Conservation (phyloP, 2,113 vertebrate genomes). For the Gymnobelideus leadbeateri region DNA sequence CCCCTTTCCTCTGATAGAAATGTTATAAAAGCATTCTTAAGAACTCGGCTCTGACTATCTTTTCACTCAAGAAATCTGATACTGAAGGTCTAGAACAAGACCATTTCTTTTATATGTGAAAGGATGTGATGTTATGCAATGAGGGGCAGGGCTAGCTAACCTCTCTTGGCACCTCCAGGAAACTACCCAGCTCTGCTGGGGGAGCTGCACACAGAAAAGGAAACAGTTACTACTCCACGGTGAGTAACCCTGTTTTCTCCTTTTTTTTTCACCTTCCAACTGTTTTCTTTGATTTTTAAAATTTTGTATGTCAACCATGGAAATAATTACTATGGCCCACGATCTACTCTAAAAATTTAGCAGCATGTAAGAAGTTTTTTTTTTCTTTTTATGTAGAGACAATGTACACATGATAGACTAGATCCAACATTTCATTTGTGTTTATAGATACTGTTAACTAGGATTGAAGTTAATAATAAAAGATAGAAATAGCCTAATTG, state of each 20-base stretch:
- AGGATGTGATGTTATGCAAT: constrained; percentile 75
- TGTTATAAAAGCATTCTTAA: constrained; percentile 59
- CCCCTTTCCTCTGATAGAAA: constrained; percentile 56
- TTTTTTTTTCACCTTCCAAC: constrained; percentile 77
- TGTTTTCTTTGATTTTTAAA: constrained; percentile 76
- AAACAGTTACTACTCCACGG: constrained; percentile 81
- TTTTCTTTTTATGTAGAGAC: constrained; percentile 44
- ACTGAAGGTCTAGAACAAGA: constrained; percentile 63
- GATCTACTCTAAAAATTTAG: constrained; percentile 56
- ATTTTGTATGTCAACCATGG: constrained; percentile 64
- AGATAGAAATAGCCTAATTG: neutral
- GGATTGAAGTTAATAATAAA: constrained; percentile 21
- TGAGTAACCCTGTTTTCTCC: constrained; percentile 84
- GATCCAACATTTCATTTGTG: constrained; percentile 54
- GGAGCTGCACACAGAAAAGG: constrained; percentile 83
- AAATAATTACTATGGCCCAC: constrained; percentile 60
- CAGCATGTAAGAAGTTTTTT: neutral
- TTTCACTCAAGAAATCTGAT: constrained; percentile 62
- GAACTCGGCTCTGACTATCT: constrained; percentile 70
- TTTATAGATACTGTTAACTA: constrained; percentile 34
- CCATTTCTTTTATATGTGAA: constrained; percentile 75
- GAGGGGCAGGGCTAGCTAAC: constrained; percentile 85
- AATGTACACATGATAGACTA: constrained; percentile 23
- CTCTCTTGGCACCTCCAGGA: constrained; percentile 85
- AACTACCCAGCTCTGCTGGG: constrained; percentile 85